Percentiles rank a stretch among this genome's conserved stretches.
phyloP scores from a whole-genome alignment of 2,797 vertebrate species.

The Channallabes apus region DNA sequence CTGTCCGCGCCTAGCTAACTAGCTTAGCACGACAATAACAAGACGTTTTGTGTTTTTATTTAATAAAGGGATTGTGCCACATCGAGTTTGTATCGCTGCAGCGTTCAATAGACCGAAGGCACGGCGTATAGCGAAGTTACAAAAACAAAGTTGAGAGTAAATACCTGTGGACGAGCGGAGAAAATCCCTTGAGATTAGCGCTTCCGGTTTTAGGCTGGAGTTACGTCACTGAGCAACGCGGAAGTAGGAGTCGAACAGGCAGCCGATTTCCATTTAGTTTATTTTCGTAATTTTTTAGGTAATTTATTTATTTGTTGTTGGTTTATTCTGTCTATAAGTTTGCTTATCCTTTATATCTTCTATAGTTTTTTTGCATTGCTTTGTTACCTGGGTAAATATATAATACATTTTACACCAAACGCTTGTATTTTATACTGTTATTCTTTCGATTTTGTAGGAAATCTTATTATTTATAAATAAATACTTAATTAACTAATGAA shows the following conservation, averaged over 20 bases:
- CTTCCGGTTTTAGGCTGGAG: constrained; percentile 49
- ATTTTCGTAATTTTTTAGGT: background rate
- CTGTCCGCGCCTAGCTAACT: constrained; percentile 5
- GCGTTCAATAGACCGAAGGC: background rate
- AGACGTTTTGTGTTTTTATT: background rate
- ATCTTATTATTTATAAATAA: too few species aligned
- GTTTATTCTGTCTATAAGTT: too few species aligned
- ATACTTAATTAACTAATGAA: too few species aligned
- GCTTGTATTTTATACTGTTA: too few species aligned
- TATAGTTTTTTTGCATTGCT: too few species aligned
- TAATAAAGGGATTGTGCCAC: background rate
- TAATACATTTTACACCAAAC: too few species aligned
- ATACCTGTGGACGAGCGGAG: constrained; percentile 53
- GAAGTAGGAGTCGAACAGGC: constrained; percentile 39
- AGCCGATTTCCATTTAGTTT: background rate
- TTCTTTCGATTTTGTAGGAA: too few species aligned
- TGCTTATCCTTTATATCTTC: too few species aligned
- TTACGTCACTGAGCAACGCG: constrained; percentile 48
- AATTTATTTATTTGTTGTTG: background rate
- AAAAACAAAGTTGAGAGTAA: constrained; percentile 13
- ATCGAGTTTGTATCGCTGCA: background rate
- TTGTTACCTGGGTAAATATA: too few species aligned
- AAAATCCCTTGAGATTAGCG: constrained; percentile 49
- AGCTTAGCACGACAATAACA: constrained; percentile 21
- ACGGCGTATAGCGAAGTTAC: background rate